A percentile compares a stretch with the other conserved stretches of the same genome.
Conservation (phyloP, 64 coral and sea anemone genomes). For the Trachythela sp. region DNA sequence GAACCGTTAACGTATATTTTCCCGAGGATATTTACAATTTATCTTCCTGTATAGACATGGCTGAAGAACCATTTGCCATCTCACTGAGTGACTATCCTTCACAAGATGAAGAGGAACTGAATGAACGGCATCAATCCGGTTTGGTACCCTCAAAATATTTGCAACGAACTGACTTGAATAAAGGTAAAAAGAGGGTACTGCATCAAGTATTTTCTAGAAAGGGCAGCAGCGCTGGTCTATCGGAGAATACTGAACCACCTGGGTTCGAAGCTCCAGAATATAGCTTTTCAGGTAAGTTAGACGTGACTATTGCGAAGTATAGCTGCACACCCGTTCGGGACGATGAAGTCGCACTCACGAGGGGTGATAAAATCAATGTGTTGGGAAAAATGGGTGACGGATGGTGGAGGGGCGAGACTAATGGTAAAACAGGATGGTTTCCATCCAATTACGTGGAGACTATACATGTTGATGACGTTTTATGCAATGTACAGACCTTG, state of each 20-base stretch:
- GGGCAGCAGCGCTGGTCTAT: not conserved
- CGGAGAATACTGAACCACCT: not conserved
- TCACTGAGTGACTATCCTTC: not conserved
- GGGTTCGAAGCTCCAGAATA: not conserved
- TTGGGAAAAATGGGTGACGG: conserved; percentile 87
- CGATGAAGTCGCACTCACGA: conserved; percentile 85
- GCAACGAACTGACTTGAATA: not conserved
- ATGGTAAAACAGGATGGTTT: conserved; percentile 71
- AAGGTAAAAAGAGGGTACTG: not conserved
- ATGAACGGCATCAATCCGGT: conserved; percentile 11
- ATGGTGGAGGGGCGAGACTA: conserved; percentile 86
- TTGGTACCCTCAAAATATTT: conserved; percentile 1
- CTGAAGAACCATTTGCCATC: not conserved
- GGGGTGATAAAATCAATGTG: conserved; percentile 69
- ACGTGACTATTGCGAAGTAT: conserved; percentile 66
- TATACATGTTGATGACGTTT: conserved; percentile 18
- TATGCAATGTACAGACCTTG: conserved; percentile 72
- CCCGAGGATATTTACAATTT: no score
- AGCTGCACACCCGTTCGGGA: conserved; percentile 65
- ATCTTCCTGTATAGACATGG: not conserved
- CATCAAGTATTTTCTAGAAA: conserved; percentile 1
- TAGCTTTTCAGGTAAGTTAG: not conserved
- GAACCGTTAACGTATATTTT: no score
- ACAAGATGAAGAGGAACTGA: conserved; percentile 20
- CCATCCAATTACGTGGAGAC: conserved; percentile 90